Conservation (phyloP, 2,797 vertebrate genomes). For the Arctocebus calabarensis region DNA sequence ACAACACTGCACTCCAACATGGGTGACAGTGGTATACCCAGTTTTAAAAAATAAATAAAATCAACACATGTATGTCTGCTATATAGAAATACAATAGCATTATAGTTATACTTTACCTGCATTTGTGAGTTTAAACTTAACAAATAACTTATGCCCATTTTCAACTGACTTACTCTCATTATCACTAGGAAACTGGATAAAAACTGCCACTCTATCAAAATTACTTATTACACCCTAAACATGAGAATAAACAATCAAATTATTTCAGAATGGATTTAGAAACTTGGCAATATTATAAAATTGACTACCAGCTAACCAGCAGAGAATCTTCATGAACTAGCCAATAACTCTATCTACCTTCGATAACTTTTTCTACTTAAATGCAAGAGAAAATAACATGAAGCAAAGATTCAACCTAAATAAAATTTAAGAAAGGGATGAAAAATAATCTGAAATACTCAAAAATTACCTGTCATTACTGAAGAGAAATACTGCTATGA, state of each 20-base stretch:
- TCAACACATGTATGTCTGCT: neutral
- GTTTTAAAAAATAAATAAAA: neutral
- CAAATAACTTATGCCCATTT: conserved; percentile 25
- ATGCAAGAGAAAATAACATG: neutral
- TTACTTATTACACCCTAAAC: neutral
- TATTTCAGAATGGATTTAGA: conserved; percentile 31
- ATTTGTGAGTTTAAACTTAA: conserved; percentile 15
- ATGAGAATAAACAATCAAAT: neutral
- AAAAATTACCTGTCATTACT: neutral
- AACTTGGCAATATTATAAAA: conserved; percentile 25
- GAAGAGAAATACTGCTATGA: neutral
- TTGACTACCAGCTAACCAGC: neutral
- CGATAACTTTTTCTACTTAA: neutral
- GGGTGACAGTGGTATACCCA: no score
- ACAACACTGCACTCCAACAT: neutral
- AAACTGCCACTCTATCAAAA: neutral
- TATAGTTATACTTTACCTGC: neutral
- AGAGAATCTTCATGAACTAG: neutral
- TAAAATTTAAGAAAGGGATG: neutral
- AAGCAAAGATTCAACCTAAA: neutral
- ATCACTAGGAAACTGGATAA: neutral
- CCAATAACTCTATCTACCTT: neutral
- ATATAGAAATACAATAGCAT: neutral
- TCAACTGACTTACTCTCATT: neutral
- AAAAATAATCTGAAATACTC: conserved; percentile 14